Base-by-base conservation (phyloP, 2,888 invertebrate species). In the Agrypnus murinus region DNA sequence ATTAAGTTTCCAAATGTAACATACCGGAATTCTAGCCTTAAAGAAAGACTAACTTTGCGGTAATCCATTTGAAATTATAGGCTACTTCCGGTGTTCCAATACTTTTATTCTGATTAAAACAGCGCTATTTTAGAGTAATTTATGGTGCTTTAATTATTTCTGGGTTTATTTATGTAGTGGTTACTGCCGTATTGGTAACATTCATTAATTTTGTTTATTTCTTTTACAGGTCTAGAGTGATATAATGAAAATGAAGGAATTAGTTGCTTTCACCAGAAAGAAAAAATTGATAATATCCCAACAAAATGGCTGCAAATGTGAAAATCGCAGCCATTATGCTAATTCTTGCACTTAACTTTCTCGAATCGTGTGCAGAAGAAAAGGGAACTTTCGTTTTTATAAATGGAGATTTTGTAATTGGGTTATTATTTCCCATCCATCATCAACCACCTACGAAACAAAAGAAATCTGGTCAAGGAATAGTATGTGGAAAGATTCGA, bases 401-500 rank as follows among this genome's bases (percentile, higher is more conserved):
- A 15, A 86, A 87, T 69, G 90, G 90, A 7, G 88, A 90, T 79
- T 86, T 90, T 71, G 87, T 89, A 68, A 85, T 90, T 55, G 90
- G 90, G 0, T 88, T 88, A 1, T 81, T 90, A 53, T 86, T 87
- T 74, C 86, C 90, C 0, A 82, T 90, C 1, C 90, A 90, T 78
- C 85, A 88, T 65, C 86, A 86, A 62, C 84, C 84, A 9, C 75
- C 80, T 8, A 79, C 78, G 1, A 82, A 80, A 63, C 72, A 75
- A 40, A 80, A 82, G 74, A 75, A 78, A 64, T 71, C 77, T 34
- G 77, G 85, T 83, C 77, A 79, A 72, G 81, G 76, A 83, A 74
- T 88, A 75, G 81, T 84, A 53, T 92, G 91, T 80, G 91, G 91
- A 1, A 78, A 79, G 59, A 90, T 93, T 72, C 88, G 92, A 79